Base-by-base conservation (phyloP, 2,113 vertebrate genomes). In the Tupaia chinensis region DNA sequence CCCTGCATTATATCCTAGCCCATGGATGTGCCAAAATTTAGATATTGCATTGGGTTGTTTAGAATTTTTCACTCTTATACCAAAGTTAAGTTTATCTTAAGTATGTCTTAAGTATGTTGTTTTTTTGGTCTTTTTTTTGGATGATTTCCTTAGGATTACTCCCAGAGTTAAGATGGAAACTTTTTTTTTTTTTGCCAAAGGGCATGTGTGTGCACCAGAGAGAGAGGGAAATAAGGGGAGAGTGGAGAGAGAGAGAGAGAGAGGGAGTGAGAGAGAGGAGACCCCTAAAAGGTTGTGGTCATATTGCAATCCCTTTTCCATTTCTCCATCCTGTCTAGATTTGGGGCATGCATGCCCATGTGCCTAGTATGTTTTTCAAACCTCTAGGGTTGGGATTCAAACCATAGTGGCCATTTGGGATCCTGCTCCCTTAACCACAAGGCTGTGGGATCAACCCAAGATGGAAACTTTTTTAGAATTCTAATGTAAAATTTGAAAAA, bases 101-200 rank as follows among this genome's bases (percentile, higher is more conserved):
- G 5, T 44, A 14, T 60, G 44, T n/a, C 12, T 0, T 29, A n/a
- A n/a, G n/a, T n/a, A n/a, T n/a, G n/a, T 44, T 82, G 34, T 83
- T 87, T 65, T 34, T 56, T 90, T 86, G n/a, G 88, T 73, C 83
- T 20, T 32, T 25, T 34, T 92, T 96, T 70, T 81, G 68, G 65
- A 74, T 29, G 53, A 70, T 73, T 90, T 82, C 23, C 4, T 95
- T 91, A 73, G 29, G 58, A 56, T 61, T 87, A 69, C 53, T 85
- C 68, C 74, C 69, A 85, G 70, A 93, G 82, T 32, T 72, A 34
- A 93, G 72, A 19, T 60, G 58, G 23, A 54, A 9, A 53, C 79
- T 56, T 73, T n/a, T 65, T 44, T 17, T 73, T 56, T 73, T n/a
- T 65, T 44, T 17, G 44, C 44, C 44, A 44, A 5, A 44, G 44